Base-by-base conservation (phyloP, 2,797 vertebrate species). In the Acomys russatus region DNA sequence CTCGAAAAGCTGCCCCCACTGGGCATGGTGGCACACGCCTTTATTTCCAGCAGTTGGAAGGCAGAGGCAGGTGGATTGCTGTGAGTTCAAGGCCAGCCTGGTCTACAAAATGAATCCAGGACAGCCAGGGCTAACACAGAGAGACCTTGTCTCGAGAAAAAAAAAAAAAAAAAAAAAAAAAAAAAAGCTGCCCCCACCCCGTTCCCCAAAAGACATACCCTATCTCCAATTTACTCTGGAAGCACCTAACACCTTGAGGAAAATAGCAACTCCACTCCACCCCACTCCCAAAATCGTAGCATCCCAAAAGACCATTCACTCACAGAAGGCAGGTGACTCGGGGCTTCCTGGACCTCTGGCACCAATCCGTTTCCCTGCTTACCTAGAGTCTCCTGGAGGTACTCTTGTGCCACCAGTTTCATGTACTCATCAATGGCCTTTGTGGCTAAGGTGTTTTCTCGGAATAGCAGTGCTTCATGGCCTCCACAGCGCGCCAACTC, bases 391-490 rank as follows among this genome's bases (percentile, higher is more conserved):
- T 99, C 99, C 84, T 99, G 99, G 56, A 99, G 99, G 97, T 99
- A 99, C 97, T 99, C 99, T 97, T 99, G 99, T 20, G 99, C 99
- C 93, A 99, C 99, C 97, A 99, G 98, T 97, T 99, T 99, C 99
- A 99, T 99, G 94, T 99, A 99, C 96, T 99, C 99, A 20, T 99
- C 99, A 0, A 99, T 99, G 93, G 99, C 99, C 97, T 99, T 99
- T 80, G 99, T 99, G 96, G 99, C 99, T 96, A 99, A 96, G 0
- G 99, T 99, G 98, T 99, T 99, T 98, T 99, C 99, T 44, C 99
- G 99, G 98, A 99, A 99, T 95, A 99, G 99, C 97, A 99, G 97
- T 0, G 99, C 99, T 96, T 99, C 99, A 0, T 98, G 99, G 86
- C 99, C 99, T 2, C 99, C 99, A 6, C 99, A 99, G n/a, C 99